phyloP scores from a whole-genome alignment of 2,888 invertebrate species.

The Eupithecia insigniata region DNA sequence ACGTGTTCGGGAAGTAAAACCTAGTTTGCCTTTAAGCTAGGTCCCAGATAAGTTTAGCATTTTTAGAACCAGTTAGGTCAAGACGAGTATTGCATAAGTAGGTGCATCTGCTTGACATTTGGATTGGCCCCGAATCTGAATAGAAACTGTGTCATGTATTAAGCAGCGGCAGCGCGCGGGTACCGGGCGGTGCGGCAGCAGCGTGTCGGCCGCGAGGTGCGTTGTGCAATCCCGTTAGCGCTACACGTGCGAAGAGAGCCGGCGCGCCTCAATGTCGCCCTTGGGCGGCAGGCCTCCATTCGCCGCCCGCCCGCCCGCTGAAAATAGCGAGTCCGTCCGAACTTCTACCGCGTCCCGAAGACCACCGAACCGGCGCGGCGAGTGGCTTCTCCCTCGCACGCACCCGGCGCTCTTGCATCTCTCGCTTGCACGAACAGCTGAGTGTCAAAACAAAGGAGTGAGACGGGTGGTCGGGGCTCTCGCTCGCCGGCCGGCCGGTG shows the following conservation, averaged over 20 bases:
- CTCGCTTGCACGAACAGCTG: slow-evolving; percentile 79
- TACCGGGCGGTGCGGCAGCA: slow-evolving; percentile 54
- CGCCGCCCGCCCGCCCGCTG: slow-evolving; percentile 63
- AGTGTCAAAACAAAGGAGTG: slow-evolving; percentile 84
- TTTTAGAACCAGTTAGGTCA: slow-evolving; percentile 60
- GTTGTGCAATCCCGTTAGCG: slow-evolving; percentile 83
- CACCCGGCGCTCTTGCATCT: slow-evolving; percentile 55
- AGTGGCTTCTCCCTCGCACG: slow-evolving; percentile 56
- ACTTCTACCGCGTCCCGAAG: slow-evolving; percentile 53
- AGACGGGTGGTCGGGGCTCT: slow-evolving; percentile 81
- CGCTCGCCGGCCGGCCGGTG: slow-evolving; percentile 84
- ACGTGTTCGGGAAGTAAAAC: neutral
- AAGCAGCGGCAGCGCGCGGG: slow-evolving; percentile 64
- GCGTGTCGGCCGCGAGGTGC: slow-evolving; percentile 60
- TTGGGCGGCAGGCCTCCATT: slow-evolving; percentile 75
- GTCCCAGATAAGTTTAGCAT: neutral
- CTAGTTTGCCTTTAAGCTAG: neutral
- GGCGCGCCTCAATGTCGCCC: slow-evolving; percentile 82
- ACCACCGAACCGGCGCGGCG: slow-evolving; percentile 57
- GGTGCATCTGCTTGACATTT: slow-evolving; percentile 84
- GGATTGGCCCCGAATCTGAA: slow-evolving; percentile 84
- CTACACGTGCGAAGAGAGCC: slow-evolving; percentile 78
- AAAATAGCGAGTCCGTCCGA: slow-evolving; percentile 71
- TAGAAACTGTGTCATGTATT: slow-evolving; percentile 83
- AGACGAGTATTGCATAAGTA: slow-evolving; percentile 79